Conservation (phyloP, 2,888 invertebrate species). For the Leucoma salicis region DNA sequence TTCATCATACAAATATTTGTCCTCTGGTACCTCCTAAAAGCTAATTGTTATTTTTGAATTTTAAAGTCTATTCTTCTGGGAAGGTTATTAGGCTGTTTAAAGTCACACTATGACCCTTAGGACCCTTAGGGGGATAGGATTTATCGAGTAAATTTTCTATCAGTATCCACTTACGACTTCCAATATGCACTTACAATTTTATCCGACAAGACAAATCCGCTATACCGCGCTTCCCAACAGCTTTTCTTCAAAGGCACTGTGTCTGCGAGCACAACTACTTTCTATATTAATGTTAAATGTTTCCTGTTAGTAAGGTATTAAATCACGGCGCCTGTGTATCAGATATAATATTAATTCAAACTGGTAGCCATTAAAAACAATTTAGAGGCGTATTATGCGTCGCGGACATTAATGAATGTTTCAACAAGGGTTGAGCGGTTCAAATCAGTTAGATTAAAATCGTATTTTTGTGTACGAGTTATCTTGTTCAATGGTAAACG, state of each 20-base stretch:
- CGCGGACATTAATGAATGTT: conserved; percentile 22
- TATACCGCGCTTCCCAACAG: neutral
- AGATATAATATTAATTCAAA: conserved; percentile 47
- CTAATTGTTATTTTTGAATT: too few relatives aligned
- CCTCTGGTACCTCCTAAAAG: too few relatives aligned
- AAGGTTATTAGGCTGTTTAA: too few relatives aligned
- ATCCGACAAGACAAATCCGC: too few relatives aligned
- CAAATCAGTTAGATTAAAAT: neutral
- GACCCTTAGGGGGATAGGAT: too few relatives aligned
- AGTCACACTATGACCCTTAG: too few relatives aligned
- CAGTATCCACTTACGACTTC: neutral
- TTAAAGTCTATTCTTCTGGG: too few relatives aligned
- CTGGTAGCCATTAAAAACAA: conserved; percentile 50
- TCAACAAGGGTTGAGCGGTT: neutral
- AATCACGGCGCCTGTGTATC: conserved; percentile 40
- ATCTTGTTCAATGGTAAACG: too few relatives aligned
- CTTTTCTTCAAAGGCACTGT: neutral
- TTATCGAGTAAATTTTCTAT: too few relatives aligned
- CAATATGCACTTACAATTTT: neutral
- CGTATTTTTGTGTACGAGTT: too few relatives aligned
- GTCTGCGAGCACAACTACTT: conserved; percentile 24
- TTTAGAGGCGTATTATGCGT: conserved; percentile 41
- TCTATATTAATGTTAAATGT: conserved; percentile 38
- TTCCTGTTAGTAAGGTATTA: conserved; percentile 38
- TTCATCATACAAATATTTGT: too few relatives aligned